Base-by-base conservation (phyloP, 2,113 vertebrate genomes). In the Manacus vitellinus region DNA sequence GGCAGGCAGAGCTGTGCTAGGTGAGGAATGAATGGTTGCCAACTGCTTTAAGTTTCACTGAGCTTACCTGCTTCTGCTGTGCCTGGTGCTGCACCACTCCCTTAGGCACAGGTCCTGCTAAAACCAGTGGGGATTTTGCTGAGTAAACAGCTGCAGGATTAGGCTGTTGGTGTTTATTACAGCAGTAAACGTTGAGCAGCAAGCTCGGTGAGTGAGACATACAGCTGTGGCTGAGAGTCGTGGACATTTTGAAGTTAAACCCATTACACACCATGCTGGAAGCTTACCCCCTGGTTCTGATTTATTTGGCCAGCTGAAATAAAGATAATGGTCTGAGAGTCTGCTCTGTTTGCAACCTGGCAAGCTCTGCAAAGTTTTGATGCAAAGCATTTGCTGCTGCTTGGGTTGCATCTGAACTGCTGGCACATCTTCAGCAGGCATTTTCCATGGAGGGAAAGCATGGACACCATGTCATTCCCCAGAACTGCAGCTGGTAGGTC, bases 251-350 rank as follows among this genome's bases (percentile, higher is more conserved):
- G 88, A 63, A 68, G 89, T 82, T 14, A 81, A 92, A 94, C 51
- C 86, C 79, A 56, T 86, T 63, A 85, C 31, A 80, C 47, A 24
- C 61, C 63, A 35, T 5, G 33, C 67, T 93, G 62, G 39, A 92
- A 94, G 92, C 80, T 54, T 41, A 65, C 72, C 91, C 66, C 89
- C 73, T 17, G 79, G 62, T 80, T 51, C 56, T 92, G 93, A 89
- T 95, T 96, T 93, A 95, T 93, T 90, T 88, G 92, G 73, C 94
- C 91, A 80, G 82, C 73, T 71, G 95, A 89, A 95, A 89, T 85
- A 41, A 89, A 95, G 89, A 56, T 86, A 73, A 82, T 3, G n/a
- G 46, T 62, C 68, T 49, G 54, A 85, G 68, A 82, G 68, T 2
- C 81, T 81, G 73, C 67, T 61, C 56, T 86, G 92, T 87, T 90